phyloP scores from a whole-genome alignment of 2,797 vertebrate genomes.

The Menidia menidia region DNA sequence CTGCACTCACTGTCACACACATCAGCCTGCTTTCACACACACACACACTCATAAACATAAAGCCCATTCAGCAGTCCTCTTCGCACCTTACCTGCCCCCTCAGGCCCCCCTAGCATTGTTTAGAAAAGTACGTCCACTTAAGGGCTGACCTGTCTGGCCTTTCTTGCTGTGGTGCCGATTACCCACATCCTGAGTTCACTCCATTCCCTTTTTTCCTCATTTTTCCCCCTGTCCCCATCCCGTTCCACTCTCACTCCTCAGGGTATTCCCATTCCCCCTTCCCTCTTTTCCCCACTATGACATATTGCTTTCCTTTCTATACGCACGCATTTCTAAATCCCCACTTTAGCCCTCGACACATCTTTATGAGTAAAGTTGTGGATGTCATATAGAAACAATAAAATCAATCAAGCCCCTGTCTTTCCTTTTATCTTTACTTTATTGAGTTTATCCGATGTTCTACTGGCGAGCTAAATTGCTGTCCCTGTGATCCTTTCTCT shows the following conservation, averaged over 20 bases:
- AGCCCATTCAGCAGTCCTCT: slow-evolving; percentile 60
- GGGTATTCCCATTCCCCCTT: slow-evolving; percentile 39
- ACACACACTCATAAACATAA: slow-evolving; percentile 36
- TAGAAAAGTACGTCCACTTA: slow-evolving; percentile 79
- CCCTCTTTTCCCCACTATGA: slow-evolving; percentile 28
- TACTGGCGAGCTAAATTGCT: slow-evolving; percentile 49
- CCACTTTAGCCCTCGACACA: slow-evolving; percentile 14
- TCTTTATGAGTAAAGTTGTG: slow-evolving; percentile 63
- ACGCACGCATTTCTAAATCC: slow-evolving; percentile 35
- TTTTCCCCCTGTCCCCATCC: slow-evolving; percentile 26
- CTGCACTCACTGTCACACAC: slow-evolving; percentile 25
- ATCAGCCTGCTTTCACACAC: slow-evolving; percentile 13
- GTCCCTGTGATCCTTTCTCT: slow-evolving; percentile 64
- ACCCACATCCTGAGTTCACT: slow-evolving; percentile 77
- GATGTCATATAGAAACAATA: slow-evolving; percentile 69
- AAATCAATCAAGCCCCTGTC: slow-evolving; percentile 57
- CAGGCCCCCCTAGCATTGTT: slow-evolving; percentile 72
- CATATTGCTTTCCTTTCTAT: slow-evolving; percentile 44
- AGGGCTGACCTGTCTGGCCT: slow-evolving; percentile 69
- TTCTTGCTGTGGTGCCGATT: slow-evolving; percentile 68
- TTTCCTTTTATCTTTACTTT: slow-evolving; percentile 66
- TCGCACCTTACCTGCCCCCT: slow-evolving; percentile 72
- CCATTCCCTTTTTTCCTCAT: slow-evolving; percentile 46
- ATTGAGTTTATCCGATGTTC: slow-evolving; percentile 60
- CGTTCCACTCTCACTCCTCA: slow-evolving; percentile 49